phyloP scores from a whole-genome alignment of 1,140 invertebrate species.

The Paralvinella palmiformis region DNA sequence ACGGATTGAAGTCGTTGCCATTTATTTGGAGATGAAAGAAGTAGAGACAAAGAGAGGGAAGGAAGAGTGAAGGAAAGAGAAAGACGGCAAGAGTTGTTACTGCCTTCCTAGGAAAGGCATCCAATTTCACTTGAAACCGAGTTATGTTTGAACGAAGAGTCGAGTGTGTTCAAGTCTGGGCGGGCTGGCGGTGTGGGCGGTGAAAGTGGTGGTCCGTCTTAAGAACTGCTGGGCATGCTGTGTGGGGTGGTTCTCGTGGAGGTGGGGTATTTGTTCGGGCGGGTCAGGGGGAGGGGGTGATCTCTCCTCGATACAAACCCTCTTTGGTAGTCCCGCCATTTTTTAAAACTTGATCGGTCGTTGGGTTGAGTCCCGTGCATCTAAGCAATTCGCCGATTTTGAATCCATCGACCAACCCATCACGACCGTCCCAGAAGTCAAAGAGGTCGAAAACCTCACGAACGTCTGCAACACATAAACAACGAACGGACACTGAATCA shows the following conservation, averaged over 20 bases:
- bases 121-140: too few species aligned
- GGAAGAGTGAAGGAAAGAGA: slow-evolving; percentile 8
- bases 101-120: too few species aligned
- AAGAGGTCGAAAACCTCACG: slow-evolving; percentile 50
- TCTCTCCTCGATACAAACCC: slow-evolving; percentile 58
- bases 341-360: slow-evolving; percentile 81
- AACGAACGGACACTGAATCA: not conserved
- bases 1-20: too few species aligned
- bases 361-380: slow-evolving; percentile 89
- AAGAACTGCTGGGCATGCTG: too few species aligned
- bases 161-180: too few species aligned
- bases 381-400: slow-evolving; percentile 76
- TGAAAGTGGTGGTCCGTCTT: too few species aligned
- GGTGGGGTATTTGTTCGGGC: not conserved
- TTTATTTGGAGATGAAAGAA: too few species aligned
- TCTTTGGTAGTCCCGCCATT: slow-evolving; percentile 92
- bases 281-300: not conserved
- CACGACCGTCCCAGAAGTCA: slow-evolving; percentile 52
- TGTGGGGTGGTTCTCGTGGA: slow-evolving; percentile 6
- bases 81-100: not conserved
- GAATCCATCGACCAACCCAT: slow-evolving; percentile 48
- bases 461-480: slow-evolving; percentile 38
- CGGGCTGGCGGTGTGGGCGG: too few species aligned
- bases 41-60: not conserved
- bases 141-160: too few species aligned